phyloP scores from a whole-genome alignment of 2,797 vertebrate genomes.

The Sitta carolinensis region DNA sequence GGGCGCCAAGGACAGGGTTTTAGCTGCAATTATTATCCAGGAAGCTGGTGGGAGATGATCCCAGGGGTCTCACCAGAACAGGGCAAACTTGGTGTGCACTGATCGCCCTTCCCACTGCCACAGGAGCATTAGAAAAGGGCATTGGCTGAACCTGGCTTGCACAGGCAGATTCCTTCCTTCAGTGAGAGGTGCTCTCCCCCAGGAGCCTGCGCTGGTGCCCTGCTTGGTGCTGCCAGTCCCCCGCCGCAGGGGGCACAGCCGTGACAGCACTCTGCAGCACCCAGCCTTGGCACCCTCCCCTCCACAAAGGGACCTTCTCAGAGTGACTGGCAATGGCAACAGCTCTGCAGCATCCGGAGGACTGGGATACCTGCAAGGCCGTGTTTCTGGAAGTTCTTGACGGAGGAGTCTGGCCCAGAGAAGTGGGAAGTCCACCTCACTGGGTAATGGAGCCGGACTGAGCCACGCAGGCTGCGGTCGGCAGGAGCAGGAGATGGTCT shows the following conservation, averaged over 20 bases:
- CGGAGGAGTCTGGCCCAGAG: not conserved
- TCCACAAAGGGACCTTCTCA: rapidly evolving
- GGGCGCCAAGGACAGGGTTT: not conserved
- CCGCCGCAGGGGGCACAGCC: not conserved
- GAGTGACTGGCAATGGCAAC: rapidly evolving
- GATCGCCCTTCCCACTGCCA: rapidly evolving
- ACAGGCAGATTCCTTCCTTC: not conserved
- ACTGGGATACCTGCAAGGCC: not conserved
- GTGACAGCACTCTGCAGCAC: rapidly evolving
- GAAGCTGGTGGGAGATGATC: rapidly evolving
- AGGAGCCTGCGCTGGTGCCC: not conserved
- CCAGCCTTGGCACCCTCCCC: not conserved
- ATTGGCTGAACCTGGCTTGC: rapidly evolving
- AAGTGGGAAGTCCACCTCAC: not conserved
- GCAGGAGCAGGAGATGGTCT: not conserved
- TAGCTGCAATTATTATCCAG: no score
- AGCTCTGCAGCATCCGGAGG: not conserved
- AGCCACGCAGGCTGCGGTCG: not conserved
- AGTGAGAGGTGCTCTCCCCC: not conserved
- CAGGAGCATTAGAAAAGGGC: not conserved
- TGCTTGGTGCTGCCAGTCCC: not conserved
- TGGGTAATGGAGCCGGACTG: not conserved
- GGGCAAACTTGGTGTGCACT: rapidly evolving
- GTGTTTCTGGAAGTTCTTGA: not conserved
- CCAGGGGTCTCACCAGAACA: rapidly evolving